Evolutionary conservation across 2,888 invertebrate species (phyloP).

Genomic region (Ichneumon xanthorius): DNA sequence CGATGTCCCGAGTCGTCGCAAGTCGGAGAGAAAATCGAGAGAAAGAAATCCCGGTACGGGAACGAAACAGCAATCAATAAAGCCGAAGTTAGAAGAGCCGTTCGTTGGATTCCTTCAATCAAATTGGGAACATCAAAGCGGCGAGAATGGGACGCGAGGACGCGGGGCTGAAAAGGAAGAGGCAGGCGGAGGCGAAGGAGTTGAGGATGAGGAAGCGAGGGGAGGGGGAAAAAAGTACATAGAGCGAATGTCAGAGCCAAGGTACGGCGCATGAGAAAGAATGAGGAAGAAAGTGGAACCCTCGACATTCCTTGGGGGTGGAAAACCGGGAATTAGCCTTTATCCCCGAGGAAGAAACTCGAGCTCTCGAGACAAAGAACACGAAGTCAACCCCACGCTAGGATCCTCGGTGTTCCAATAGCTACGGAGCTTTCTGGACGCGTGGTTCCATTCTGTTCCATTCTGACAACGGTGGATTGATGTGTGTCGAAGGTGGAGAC

Average conservation of each 20-base stretch:
- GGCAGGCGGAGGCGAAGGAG: constrained; percentile 65
- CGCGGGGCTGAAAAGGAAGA: constrained; percentile 72
- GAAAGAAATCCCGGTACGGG: neutral
- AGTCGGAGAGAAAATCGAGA: constrained; percentile 13
- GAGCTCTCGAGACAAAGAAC: constrained; percentile 83
- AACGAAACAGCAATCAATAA: constrained; percentile 84
- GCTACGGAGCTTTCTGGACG: constrained; percentile 29
- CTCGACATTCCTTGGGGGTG: constrained; percentile 80
- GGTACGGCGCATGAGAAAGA: constrained; percentile 16
- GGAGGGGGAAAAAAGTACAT: constrained; percentile 15
- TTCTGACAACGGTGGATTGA: constrained; percentile 51
- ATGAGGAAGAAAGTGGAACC: constrained; percentile 41
- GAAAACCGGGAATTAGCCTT: constrained; percentile 83
- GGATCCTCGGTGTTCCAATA: constrained; percentile 70
- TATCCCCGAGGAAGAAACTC: constrained; percentile 81
- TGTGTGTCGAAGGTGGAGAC: constrained; percentile 47
- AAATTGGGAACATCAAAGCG: constrained; percentile 85
- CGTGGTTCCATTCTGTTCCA: constrained; percentile 51
- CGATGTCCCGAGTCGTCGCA: constrained; percentile 3
- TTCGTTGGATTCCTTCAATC: constrained; percentile 84
- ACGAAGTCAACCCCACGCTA: constrained; percentile 72
- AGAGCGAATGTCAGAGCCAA: constrained; percentile 13
- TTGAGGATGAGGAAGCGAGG: constrained; percentile 33
- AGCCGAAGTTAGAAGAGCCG: constrained; percentile 81
- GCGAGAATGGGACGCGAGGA: constrained; percentile 77